Conservation (phyloP, 2,113 vertebrate species). For the Laticauda colubrina region DNA sequence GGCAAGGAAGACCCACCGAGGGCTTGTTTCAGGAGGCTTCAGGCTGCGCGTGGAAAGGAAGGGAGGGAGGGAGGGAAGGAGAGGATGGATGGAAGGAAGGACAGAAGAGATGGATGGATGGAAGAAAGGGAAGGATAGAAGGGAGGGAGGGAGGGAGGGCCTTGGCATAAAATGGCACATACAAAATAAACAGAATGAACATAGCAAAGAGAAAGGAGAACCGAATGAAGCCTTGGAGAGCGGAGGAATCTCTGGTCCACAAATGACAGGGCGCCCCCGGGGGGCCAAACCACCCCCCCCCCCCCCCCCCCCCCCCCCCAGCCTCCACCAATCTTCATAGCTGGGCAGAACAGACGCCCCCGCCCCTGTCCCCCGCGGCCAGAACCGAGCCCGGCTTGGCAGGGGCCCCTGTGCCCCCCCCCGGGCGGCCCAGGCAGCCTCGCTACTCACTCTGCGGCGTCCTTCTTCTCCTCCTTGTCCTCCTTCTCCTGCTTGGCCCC, state of each 20-base stretch:
- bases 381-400: not conserved
- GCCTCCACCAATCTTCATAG: not conserved
- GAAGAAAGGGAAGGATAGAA: no score
- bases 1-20: not conserved
- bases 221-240: not conserved
- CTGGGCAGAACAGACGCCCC: not conserved
- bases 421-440: not conserved
- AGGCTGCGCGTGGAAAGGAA: no score
- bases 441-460: constrained; percentile 95
- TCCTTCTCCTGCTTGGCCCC: constrained; percentile 85
- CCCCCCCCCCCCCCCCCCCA: not conserved
- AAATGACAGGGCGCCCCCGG: not conserved
- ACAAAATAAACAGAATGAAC: not conserved
- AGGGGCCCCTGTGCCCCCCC: not conserved
- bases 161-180: not conserved
- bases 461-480: constrained; percentile 94
- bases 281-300: no score
- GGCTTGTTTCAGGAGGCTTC: not conserved
- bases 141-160: not conserved
- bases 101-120: no score
- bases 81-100: no score
- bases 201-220: not conserved
- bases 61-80: no score
- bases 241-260: not conserved
- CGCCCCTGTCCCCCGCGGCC: fast-evolving